Percentiles rank a stretch among this genome's conserved stretches.
phyloP scores from a whole-genome alignment of 1,140 invertebrate genomes.

The Trissolcus basalis region DNA sequence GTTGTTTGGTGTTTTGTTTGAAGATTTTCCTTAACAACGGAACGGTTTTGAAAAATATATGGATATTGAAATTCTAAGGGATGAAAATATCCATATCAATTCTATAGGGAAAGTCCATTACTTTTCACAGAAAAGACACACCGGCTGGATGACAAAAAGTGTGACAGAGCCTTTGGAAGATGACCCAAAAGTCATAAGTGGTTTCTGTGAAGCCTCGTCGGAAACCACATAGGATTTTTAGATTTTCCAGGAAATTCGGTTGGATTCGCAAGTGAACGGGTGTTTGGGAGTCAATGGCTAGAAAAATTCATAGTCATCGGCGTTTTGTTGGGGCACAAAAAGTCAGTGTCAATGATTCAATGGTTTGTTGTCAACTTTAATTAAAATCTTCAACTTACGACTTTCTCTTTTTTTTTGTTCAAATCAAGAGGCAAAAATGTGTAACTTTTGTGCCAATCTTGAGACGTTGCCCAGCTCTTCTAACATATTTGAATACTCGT shows the following conservation, averaged over 20 bases:
- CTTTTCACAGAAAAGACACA: too few species aligned
- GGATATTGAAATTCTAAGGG: too few species aligned
- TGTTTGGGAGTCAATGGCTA: conserved; percentile 10
- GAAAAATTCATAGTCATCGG: conserved; percentile 27
- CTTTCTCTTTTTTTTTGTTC: neutral
- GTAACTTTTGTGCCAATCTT: neutral
- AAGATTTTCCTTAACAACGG: too few species aligned
- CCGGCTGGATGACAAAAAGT: too few species aligned
- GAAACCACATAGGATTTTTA: conserved; percentile 41
- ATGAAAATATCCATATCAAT: too few species aligned
- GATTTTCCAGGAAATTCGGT: conserved; percentile 9
- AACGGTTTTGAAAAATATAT: too few species aligned
- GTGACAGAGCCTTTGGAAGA: too few species aligned
- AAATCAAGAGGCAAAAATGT: neutral
- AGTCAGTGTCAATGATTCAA: neutral
- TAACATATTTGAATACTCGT: conserved; percentile 17
- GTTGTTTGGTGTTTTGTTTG: too few species aligned
- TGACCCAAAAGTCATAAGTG: too few species aligned
- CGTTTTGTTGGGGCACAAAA: conserved; percentile 8
- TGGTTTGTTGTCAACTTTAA: conserved; percentile 4
- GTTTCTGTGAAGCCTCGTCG: conserved; percentile 1
- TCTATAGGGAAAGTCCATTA: too few species aligned
- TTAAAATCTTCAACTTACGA: neutral
- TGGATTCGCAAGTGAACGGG: conserved; percentile 13
- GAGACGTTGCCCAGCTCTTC: neutral